Evolutionary conservation across 64 coral and sea anemone species (phyloP).

Genomic region (Exaiptasia diaphana): DNA sequence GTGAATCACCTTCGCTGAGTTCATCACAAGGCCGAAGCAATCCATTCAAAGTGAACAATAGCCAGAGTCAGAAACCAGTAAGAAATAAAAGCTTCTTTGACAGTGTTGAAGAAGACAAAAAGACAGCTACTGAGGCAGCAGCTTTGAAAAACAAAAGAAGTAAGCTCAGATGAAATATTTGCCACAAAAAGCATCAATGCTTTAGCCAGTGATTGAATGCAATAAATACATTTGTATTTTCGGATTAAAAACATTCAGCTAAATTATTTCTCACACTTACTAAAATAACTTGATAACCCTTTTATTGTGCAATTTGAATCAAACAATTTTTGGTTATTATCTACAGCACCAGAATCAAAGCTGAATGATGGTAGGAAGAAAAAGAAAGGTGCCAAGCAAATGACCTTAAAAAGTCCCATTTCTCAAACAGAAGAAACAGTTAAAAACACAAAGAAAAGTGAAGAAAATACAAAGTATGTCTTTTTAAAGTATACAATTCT

Average conservation of each 20-base stretch:
- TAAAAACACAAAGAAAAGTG: background rate
- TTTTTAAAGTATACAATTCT: too few species aligned
- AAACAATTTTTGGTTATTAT: background rate
- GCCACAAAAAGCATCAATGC: too few species aligned
- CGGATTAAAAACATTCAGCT: too few species aligned
- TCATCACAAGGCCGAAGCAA: constrained; percentile 76
- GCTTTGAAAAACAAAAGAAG: background rate
- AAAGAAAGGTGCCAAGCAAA: constrained; percentile 62
- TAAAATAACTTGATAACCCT: too few species aligned
- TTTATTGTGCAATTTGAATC: too few species aligned
- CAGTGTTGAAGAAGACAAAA: constrained; percentile 82
- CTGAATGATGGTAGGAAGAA: constrained; percentile 29
- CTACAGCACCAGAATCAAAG: constrained; percentile 61
- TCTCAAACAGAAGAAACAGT: constrained; percentile 3
- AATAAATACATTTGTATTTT: too few species aligned
- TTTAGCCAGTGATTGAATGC: too few species aligned
- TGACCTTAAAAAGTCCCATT: constrained; percentile 35
- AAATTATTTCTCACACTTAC: too few species aligned
- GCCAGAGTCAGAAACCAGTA: constrained; percentile 25
- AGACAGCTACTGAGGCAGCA: constrained; percentile 9
- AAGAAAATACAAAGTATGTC: too few species aligned
- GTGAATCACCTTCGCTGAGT: background rate
- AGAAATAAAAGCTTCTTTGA: constrained; percentile 85
- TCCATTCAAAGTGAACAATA: constrained; percentile 75
- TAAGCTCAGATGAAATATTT: too few species aligned